Conservation (phyloP, 2,797 vertebrate genomes). For the Alcedo quadribrachys region DNA sequence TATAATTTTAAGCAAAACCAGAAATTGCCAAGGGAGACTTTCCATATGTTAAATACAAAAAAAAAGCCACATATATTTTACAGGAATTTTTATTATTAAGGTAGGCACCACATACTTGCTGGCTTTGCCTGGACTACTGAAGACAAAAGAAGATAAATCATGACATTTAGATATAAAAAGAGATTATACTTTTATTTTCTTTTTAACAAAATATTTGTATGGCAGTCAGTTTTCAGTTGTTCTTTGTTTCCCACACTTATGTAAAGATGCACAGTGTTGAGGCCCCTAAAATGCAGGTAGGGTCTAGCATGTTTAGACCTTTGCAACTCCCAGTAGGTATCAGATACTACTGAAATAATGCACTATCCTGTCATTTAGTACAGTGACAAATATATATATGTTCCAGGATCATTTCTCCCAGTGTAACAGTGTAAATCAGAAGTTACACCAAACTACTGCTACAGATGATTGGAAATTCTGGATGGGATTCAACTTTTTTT, state of each 20-base stretch:
- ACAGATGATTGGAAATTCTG: background rate
- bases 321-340: background rate
- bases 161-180: background rate
- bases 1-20: background rate
- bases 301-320: background rate
- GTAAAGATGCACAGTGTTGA: background rate
- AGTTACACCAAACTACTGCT: background rate
- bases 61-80: slow-evolving; percentile 8
- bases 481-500: background rate
- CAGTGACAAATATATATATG: background rate
- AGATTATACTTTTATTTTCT: background rate
- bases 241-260: background rate
- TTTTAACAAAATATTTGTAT: background rate
- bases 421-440: background rate
- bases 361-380: background rate
- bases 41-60: background rate
- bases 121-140: slow-evolving; percentile 58
- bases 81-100: slow-evolving; percentile 13
- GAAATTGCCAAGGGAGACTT: background rate
- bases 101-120: slow-evolving; percentile 59
- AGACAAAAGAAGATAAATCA: slow-evolving; percentile 11
- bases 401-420: background rate
- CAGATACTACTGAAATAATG: background rate
- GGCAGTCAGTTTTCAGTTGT: background rate
- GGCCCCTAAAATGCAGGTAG: background rate